phyloP scores from a whole-genome alignment of 2,113 vertebrate genomes.

The Diadophis punctatus region DNA sequence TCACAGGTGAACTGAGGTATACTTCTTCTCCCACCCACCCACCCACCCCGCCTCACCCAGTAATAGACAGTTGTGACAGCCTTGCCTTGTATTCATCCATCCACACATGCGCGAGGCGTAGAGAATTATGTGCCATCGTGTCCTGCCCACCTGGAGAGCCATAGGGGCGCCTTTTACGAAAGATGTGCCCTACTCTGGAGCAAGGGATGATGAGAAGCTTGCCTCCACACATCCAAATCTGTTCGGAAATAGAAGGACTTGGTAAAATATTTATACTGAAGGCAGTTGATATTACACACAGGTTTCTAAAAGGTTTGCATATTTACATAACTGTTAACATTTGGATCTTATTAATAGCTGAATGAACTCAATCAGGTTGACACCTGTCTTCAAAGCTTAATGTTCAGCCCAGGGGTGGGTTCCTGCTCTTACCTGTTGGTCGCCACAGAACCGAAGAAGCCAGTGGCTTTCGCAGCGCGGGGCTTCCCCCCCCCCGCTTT shows the following conservation, averaged over 20 bases:
- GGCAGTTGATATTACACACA: background rate
- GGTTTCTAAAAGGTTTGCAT: background rate
- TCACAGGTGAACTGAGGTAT: background rate
- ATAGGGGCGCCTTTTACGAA: slow-evolving; percentile 93
- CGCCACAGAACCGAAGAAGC: too few species aligned
- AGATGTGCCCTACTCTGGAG: slow-evolving; percentile 94
- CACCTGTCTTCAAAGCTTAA: background rate
- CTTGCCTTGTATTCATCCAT: slow-evolving; percentile 95
- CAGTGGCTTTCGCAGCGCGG: too few species aligned
- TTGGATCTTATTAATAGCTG: background rate
- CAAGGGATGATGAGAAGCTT: slow-evolving; percentile 91
- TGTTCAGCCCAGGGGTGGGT: too few species aligned
- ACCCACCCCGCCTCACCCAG: background rate
- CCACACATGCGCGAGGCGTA: slow-evolving; percentile 92
- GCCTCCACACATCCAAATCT: slow-evolving; percentile 99
- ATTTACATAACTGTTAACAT: background rate
- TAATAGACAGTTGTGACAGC: background rate
- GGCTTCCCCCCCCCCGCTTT: too few species aligned
- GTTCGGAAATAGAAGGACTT: background rate
- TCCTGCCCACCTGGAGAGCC: slow-evolving; percentile 92
- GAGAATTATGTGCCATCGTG: slow-evolving; percentile 95
- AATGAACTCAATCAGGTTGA: background rate
- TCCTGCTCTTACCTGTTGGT: too few species aligned
- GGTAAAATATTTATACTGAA: background rate
- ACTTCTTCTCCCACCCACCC: background rate